These are phyloP conservation scores for Mola mola DNA, from an alignment of 2,113 vertebrate genomes.

Conservation along the genomic window DNA sequence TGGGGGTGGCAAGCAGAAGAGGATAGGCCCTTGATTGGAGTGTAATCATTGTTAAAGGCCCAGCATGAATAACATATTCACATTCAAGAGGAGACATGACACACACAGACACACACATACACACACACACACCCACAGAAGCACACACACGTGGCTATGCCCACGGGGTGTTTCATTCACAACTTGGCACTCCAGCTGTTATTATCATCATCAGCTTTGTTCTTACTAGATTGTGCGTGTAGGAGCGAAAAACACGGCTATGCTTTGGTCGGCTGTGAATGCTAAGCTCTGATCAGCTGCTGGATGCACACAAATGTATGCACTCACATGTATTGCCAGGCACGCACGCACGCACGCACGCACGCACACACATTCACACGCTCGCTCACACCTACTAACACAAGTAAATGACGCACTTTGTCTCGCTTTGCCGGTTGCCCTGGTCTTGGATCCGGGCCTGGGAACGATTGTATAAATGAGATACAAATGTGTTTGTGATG, in stretches of 20 bases:
- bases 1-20: slow-evolving; percentile 66
- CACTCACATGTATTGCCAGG: slow-evolving; percentile 21
- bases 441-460: slow-evolving; percentile 51
- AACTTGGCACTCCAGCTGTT: slow-evolving; percentile 72
- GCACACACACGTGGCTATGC: slow-evolving; percentile 70
- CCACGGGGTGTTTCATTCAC: slow-evolving; percentile 75
- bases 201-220: slow-evolving; percentile 72
- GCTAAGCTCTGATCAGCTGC: slow-evolving; percentile 60
- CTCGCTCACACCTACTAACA: too few species aligned
- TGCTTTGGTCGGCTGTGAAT: slow-evolving; percentile 50
- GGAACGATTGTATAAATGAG: slow-evolving; percentile 50
- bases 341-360: slow-evolving; percentile 4
- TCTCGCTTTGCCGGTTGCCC: slow-evolving; percentile 29
- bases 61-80: slow-evolving; percentile 74
- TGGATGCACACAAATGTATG: slow-evolving; percentile 49
- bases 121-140: neutral
- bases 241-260: slow-evolving; percentile 48
- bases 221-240: slow-evolving; percentile 55
- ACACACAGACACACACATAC: slow-evolving; percentile 22
- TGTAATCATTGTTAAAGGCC: slow-evolving; percentile 77
- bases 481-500: slow-evolving; percentile 52
- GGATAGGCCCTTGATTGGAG: slow-evolving; percentile 73
- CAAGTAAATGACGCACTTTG: slow-evolving; percentile 59
- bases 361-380: neutral
- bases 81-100: slow-evolving; percentile 49